A percentile compares a stretch with the other conserved stretches of the same genome.
These are phyloP conservation scores for Telmatochromis sp. DNA, from an alignment of 2,113 vertebrate species.

Conservation along the genomic window DNA sequence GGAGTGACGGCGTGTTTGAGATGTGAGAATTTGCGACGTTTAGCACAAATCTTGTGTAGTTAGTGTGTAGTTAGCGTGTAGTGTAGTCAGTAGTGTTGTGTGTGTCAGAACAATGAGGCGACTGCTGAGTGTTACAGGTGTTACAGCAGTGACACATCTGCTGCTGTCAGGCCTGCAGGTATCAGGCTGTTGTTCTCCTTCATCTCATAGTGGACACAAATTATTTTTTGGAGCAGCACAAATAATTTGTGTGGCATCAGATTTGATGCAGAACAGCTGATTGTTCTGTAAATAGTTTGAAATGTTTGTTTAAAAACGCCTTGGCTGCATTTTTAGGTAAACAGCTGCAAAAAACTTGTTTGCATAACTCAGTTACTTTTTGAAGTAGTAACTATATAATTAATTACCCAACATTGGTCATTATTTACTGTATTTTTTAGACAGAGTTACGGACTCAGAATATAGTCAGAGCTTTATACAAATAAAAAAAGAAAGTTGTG, in stretches of 20 bases:
- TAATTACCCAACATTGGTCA: background rate
- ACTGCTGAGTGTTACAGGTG: too few relatives aligned
- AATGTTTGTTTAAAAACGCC: fast-evolving
- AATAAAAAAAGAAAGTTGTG: background rate
- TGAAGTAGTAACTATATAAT: background rate
- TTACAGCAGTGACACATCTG: too few relatives aligned
- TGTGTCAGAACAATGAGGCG: too few relatives aligned
- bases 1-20: too few relatives aligned
- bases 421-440: background rate
- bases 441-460: background rate
- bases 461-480: background rate
- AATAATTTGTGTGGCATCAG: background rate
- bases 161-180: too few relatives aligned
- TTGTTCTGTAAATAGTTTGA: background rate
- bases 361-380: background rate
- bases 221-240: fast-evolving
- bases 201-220: fast-evolving
- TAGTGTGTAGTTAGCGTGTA: too few relatives aligned
- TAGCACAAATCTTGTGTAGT: too few relatives aligned
- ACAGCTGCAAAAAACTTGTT: background rate
- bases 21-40: too few relatives aligned
- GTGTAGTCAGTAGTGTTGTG: fast-evolving
- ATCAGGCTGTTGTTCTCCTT: too few relatives aligned
- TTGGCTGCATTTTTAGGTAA: background rate
- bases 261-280: background rate